These are phyloP conservation scores for Phocoena sinus DNA, from an alignment of 2,113 vertebrate genomes.

Conservation along the genomic window DNA sequence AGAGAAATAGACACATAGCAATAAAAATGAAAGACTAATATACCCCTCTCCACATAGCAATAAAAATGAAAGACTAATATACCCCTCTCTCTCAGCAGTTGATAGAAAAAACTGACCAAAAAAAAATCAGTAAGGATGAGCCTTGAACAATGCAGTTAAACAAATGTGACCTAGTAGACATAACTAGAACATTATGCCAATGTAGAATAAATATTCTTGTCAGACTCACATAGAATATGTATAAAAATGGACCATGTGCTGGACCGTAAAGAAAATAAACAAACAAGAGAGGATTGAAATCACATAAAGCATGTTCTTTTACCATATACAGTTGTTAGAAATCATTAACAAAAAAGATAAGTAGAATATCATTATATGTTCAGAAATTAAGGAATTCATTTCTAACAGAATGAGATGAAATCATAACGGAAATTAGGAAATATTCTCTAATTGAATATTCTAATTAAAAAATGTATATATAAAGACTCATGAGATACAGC, in stretches of 20 bases:
- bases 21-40: not conserved
- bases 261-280: not conserved
- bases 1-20: not conserved
- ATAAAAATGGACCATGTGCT: not conserved
- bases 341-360: not conserved
- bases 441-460: not conserved
- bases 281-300: not conserved
- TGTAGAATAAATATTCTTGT: not conserved
- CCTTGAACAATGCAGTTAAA: not conserved
- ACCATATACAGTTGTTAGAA: not conserved
- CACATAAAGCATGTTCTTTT: not conserved
- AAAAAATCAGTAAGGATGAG: not conserved
- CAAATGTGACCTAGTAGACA: not conserved
- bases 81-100: not conserved
- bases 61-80: not conserved
- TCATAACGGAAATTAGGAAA: not conserved
- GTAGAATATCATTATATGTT: not conserved
- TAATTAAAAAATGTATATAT: not conserved
- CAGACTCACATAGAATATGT: not conserved
- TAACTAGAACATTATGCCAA: not conserved
- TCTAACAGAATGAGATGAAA: not conserved
- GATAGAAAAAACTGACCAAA: not conserved
- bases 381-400: not conserved
- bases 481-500: not conserved
- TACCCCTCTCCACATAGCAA: not conserved